Evolutionary conservation across 2,888 invertebrate genomes (phyloP).

Genomic region (Schrankia costaestrigalis): DNA sequence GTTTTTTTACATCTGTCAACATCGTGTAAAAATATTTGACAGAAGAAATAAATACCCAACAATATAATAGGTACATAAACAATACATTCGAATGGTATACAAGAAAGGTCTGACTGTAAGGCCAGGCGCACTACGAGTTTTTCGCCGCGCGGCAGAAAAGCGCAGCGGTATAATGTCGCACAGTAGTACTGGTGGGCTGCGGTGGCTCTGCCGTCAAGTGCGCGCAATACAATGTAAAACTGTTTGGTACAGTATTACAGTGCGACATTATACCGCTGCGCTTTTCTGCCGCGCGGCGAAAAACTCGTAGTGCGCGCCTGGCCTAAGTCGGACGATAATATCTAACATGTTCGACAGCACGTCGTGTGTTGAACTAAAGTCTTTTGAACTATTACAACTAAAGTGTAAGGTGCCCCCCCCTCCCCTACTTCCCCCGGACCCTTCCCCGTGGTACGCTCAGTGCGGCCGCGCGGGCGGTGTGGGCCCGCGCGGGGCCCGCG

Average conservation of each 20-base stretch:
- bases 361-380: constrained; percentile 7
- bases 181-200: too few relatives aligned
- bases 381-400: constrained; percentile 8
- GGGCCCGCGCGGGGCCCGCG: constrained; percentile 77
- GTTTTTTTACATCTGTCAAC: not conserved
- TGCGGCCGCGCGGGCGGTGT: constrained; percentile 66
- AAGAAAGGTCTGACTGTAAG: constrained; percentile 4
- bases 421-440: constrained; percentile 1
- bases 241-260: too few relatives aligned
- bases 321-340: too few relatives aligned
- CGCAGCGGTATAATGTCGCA: too few relatives aligned
- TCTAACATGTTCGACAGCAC: constrained; percentile 5
- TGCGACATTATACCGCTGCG: too few relatives aligned
- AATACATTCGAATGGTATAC: constrained; percentile 8
- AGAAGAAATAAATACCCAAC: constrained; percentile 6
- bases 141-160: too few relatives aligned
- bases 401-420: constrained; percentile 20
- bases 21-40: constrained; percentile 3
- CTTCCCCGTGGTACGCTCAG: constrained; percentile 39
- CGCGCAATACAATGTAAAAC: too few relatives aligned
- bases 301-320: too few relatives aligned
- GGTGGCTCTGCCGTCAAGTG: too few relatives aligned
- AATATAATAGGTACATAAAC: constrained; percentile 8
- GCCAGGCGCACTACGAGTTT: too few relatives aligned
- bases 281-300: too few relatives aligned